Evolutionary conservation across 2,113 vertebrate species (phyloP).

Genomic region (Leucopsar rothschildi): DNA sequence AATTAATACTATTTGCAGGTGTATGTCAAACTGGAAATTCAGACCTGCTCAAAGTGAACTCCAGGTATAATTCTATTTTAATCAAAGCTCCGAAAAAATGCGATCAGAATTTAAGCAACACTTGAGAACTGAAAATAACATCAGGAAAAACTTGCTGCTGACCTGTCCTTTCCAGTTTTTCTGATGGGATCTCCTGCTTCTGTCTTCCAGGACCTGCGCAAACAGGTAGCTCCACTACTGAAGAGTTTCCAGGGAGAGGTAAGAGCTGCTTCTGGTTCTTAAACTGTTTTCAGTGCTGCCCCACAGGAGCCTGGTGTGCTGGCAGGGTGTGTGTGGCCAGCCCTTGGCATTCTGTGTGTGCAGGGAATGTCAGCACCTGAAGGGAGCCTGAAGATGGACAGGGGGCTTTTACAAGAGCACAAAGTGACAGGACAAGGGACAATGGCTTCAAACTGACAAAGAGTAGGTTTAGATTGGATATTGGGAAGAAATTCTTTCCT

Average conservation of each 20-base stretch:
- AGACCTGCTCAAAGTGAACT: background rate
- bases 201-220: slow-evolving; percentile 90
- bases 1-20: slow-evolving; percentile 13
- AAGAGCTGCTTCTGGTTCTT: slow-evolving; percentile 52
- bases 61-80: background rate
- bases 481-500: background rate
- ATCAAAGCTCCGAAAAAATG: background rate
- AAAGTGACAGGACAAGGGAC: background rate
- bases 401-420: background rate
- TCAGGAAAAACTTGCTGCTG: background rate
- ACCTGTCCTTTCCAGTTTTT: background rate
- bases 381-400: background rate
- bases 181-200: slow-evolving; percentile 18
- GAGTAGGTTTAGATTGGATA: background rate
- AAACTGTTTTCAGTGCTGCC: background rate
- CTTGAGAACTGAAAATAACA: background rate
- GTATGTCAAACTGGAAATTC: background rate
- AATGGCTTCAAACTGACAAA: background rate
- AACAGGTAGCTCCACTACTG: slow-evolving; percentile 96
- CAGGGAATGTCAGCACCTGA: background rate
- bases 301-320: background rate
- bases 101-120: background rate
- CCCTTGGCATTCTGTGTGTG: background rate
- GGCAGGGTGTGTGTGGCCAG: background rate
- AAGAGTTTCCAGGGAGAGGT: slow-evolving; percentile 99